These are phyloP conservation scores for Pomacea maculata DNA, from an alignment of 1,140 invertebrate genomes.

Conservation along the genomic window DNA sequence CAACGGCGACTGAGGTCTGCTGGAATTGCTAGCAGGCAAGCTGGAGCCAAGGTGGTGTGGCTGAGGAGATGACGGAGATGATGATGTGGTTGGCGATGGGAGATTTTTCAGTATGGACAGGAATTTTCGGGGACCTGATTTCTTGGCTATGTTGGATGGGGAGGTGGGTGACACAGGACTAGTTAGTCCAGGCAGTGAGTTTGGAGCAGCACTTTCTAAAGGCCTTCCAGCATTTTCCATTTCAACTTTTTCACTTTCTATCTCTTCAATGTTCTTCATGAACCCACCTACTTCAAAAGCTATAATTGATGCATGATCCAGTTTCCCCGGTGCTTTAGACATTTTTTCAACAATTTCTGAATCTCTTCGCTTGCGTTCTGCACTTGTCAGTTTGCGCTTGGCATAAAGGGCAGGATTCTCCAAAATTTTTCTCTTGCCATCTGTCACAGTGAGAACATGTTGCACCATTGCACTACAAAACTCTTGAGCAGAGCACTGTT, in stretches of 20 bases:
- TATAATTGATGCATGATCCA: slow-evolving; percentile 90
- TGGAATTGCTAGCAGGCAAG: slow-evolving; percentile 4
- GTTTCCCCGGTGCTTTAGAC: slow-evolving; percentile 82
- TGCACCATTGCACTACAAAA: slow-evolving; percentile 63
- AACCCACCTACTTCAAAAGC: slow-evolving; percentile 76
- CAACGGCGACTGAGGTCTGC: slow-evolving; percentile 18
- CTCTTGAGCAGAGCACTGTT: slow-evolving; percentile 62
- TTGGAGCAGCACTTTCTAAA: background rate
- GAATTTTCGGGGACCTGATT: slow-evolving; percentile 38
- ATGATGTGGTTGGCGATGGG: slow-evolving; percentile 32
- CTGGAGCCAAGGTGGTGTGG: slow-evolving; percentile 22
- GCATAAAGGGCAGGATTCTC: slow-evolving; percentile 62
- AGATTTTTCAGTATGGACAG: slow-evolving; percentile 37
- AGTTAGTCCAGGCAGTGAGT: slow-evolving; percentile 11
- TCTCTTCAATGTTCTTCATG: slow-evolving; percentile 18
- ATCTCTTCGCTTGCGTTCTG: slow-evolving; percentile 57
- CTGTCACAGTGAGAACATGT: slow-evolving; percentile 62
- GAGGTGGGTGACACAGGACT: slow-evolving; percentile 24
- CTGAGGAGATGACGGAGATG: slow-evolving; percentile 24
- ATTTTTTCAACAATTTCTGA: slow-evolving; percentile 62
- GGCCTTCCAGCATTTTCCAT: slow-evolving; percentile 1
- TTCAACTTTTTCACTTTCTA: background rate
- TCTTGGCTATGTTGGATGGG: slow-evolving; percentile 22
- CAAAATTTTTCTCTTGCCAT: slow-evolving; percentile 62
- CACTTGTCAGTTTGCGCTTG: slow-evolving; percentile 52